Evolutionary conservation across 2,113 vertebrate genomes (phyloP).

Genomic region (Galbula dea): DNA sequence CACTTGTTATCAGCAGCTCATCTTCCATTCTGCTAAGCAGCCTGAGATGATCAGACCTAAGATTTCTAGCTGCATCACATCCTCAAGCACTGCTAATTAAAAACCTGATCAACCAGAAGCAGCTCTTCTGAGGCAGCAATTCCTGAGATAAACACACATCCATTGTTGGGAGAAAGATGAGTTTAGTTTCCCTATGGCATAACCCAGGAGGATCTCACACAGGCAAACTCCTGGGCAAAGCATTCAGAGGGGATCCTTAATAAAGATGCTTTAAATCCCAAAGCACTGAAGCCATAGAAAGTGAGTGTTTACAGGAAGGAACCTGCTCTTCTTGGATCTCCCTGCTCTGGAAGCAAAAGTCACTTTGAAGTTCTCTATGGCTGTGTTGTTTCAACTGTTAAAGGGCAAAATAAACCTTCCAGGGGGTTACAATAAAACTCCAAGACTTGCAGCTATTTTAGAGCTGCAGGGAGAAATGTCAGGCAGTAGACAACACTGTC

Average conservation of each 20-base stretch:
- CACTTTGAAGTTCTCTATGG: background rate
- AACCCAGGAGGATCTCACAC: background rate
- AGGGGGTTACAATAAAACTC: background rate
- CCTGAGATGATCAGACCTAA: background rate
- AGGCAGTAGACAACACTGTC: background rate
- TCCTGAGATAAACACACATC: background rate
- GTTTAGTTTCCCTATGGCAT: background rate
- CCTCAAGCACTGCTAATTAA: background rate
- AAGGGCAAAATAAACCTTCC: background rate
- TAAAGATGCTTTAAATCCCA: background rate
- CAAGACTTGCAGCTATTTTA: background rate
- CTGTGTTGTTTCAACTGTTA: background rate
- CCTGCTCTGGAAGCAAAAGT: background rate
- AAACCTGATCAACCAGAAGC: background rate
- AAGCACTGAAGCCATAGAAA: background rate
- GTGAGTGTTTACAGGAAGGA: slow-evolving; percentile 8
- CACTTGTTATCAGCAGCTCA: background rate
- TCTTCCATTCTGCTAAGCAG: background rate
- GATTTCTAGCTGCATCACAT: background rate
- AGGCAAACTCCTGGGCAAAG: background rate
- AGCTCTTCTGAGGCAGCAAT: background rate
- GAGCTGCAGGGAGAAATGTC: background rate
- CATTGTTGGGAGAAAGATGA: background rate
- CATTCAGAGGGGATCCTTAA: background rate
- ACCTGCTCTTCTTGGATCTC: background rate